A percentile compares a stretch with the other conserved stretches of the same genome.
phyloP scores from a whole-genome alignment of 2,113 vertebrate species.

The Numenius arquata region DNA sequence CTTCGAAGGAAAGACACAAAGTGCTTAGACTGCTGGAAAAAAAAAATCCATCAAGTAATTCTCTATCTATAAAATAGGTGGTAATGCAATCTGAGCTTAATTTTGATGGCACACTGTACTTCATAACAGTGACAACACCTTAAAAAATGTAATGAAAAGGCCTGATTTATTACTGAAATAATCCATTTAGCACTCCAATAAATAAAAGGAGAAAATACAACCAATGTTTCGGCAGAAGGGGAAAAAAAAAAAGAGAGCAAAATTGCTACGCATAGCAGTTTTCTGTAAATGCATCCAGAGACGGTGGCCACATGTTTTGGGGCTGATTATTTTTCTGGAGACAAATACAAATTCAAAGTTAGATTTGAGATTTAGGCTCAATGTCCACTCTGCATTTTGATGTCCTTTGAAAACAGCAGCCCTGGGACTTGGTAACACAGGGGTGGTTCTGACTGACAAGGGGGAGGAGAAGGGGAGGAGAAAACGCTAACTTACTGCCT shows the following conservation, averaged over 20 bases:
- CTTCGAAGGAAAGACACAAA: conserved; percentile 5
- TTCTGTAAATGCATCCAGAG: not conserved
- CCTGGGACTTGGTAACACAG: fast-evolving
- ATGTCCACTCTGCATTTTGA: not conserved
- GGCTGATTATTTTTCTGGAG: conserved; percentile 2
- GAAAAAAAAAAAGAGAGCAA: not conserved
- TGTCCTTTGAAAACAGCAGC: not conserved
- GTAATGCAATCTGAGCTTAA: conserved; percentile 68
- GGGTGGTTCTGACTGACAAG: not conserved
- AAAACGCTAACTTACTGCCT: not conserved
- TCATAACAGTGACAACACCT: conserved; percentile 69
- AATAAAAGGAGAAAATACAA: conserved; percentile 69
- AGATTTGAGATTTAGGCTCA: not conserved
- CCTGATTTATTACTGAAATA: conserved; percentile 66
- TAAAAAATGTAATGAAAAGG: conserved; percentile 67
- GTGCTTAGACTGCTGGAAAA: conserved; percentile 47
- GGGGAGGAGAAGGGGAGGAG: not conserved
- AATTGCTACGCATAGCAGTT: conserved; percentile 44
- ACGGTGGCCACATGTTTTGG: not conserved
- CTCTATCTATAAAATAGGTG: conserved; percentile 59
- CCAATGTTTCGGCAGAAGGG: not conserved
- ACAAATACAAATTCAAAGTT: not conserved
- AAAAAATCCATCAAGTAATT: conserved; percentile 61
- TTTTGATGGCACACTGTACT: conserved; percentile 67
- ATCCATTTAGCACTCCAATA: conserved; percentile 67